phyloP scores from a whole-genome alignment of 2,797 vertebrate species.

The Lophotriccus pileatus region DNA sequence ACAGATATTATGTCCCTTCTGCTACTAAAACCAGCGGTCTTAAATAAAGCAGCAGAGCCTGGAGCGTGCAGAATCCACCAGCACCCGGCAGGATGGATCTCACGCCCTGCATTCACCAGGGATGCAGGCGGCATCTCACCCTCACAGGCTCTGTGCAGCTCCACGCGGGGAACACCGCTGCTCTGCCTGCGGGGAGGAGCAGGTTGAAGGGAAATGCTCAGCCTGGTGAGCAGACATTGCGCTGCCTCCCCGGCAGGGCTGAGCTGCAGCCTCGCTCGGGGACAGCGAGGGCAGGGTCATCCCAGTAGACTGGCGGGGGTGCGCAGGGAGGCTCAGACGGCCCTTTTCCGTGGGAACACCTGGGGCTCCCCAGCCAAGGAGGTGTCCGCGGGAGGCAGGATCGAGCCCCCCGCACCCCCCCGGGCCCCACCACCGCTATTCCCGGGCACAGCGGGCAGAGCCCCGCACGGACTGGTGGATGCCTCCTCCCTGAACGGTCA shows the following conservation, averaged over 20 bases:
- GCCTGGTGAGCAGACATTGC: not conserved
- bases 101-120: accelerated
- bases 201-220: not conserved
- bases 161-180: accelerated
- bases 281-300: not conserved
- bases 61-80: not conserved
- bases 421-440: not conserved
- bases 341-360: not conserved
- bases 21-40: not conserved
- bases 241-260: not conserved
- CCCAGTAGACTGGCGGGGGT: not conserved
- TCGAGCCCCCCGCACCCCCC: not conserved
- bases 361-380: not conserved
- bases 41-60: not conserved
- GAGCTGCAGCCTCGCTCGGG: not conserved
- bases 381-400: not conserved
- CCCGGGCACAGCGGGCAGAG: not conserved
- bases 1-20: not conserved
- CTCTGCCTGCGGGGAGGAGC: not conserved
- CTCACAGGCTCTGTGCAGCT: not conserved
- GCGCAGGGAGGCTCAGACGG: accelerated
- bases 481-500: not conserved
- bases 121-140: not conserved
- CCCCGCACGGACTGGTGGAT: not conserved
- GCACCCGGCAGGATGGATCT: not conserved